A percentile compares a stretch with the other conserved stretches of the same genome.
These are phyloP conservation scores for Thamnophis sirtalis DNA, from an alignment of 2,113 vertebrate species.

Conservation along the genomic window DNA sequence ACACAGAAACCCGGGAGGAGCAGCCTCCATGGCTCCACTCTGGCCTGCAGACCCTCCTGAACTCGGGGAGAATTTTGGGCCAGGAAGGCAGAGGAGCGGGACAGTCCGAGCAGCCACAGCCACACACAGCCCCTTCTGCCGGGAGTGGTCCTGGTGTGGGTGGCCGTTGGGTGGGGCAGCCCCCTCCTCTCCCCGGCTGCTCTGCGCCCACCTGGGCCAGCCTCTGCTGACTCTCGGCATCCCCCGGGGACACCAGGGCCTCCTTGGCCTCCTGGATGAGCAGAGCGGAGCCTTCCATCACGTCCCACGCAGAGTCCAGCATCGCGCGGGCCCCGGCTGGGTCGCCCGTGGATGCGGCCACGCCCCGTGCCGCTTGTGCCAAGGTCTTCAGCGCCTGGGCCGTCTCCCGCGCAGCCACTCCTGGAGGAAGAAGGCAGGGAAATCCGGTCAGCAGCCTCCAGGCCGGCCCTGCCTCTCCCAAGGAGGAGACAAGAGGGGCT, in stretches of 20 bases:
- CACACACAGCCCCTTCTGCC: not conserved
- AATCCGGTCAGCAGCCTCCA: not conserved
- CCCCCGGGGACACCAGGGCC: constrained; percentile 89
- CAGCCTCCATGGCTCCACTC: not conserved
- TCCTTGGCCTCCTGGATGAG: constrained; percentile 96
- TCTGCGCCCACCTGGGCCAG: constrained; percentile 86
- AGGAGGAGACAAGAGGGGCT: not conserved
- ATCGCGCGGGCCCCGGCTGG: constrained; percentile 85
- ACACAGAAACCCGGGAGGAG: not conserved
- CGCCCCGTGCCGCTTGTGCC: constrained; percentile 92
- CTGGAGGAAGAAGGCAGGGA: constrained; percentile 53
- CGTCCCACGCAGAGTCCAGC: constrained; percentile 91
- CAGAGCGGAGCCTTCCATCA: constrained; percentile 97
- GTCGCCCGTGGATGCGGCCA: constrained; percentile 89
- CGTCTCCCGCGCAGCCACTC: constrained; percentile 94
- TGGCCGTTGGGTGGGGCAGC: not conserved
- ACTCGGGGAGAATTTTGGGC: not conserved
- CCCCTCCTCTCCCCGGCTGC: not conserved
- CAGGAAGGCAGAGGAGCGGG: not conserved
- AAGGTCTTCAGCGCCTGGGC: constrained; percentile 92
- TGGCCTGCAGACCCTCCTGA: not conserved
- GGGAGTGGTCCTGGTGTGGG: not conserved
- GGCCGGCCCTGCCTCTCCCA: not conserved
- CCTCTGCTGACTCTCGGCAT: constrained; percentile 95
- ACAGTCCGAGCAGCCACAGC: not conserved